Evolutionary conservation across 2,113 vertebrate species (phyloP).

Genomic region (Copsychus sechellarum): DNA sequence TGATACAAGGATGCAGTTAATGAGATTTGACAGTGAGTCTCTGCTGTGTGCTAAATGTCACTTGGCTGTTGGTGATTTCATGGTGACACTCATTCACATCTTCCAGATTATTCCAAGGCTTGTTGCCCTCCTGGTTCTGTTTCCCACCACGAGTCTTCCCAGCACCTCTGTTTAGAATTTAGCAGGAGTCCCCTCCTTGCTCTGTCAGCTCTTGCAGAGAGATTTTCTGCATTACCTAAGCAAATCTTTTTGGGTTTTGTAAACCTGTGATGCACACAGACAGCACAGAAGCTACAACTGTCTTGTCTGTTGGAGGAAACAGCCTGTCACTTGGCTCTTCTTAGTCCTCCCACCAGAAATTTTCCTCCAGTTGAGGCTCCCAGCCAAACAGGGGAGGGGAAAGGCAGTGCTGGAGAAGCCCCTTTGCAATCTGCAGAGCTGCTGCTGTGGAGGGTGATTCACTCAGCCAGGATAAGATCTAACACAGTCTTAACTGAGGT

Average conservation of each 20-base stretch:
- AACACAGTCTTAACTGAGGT: background rate
- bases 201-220: background rate
- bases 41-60: background rate
- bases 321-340: background rate
- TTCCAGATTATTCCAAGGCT: background rate
- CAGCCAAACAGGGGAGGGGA: background rate
- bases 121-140: background rate
- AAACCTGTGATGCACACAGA: background rate
- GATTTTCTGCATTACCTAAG: background rate
- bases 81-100: background rate
- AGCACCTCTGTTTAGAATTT: background rate
- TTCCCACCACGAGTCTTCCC: background rate
- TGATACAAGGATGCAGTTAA: background rate
- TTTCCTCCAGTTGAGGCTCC: background rate
- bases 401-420: background rate
- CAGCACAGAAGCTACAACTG: background rate
- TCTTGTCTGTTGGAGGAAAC: background rate
- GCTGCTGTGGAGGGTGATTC: background rate
- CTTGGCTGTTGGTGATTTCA: background rate
- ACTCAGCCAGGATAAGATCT: background rate
- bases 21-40: background rate
- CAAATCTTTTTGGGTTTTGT: background rate
- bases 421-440: background rate
- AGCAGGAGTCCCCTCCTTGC: background rate
- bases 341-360: background rate